Base-by-base conservation (phyloP, 2,113 vertebrate genomes). In the Lepisosteus oculatus region DNA sequence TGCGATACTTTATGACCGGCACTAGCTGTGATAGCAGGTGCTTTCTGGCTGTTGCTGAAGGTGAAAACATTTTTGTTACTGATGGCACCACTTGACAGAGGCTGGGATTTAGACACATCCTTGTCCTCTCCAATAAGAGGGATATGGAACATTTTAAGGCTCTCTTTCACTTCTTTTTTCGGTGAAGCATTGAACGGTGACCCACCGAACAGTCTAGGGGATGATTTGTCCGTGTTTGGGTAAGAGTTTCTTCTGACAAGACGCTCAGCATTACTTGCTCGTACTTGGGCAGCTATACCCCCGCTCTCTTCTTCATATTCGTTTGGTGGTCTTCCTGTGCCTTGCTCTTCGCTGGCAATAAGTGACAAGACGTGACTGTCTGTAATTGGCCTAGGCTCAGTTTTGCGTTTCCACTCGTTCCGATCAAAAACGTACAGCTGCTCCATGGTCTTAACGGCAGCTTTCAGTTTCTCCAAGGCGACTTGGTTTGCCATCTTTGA, bases 371-470 rank as follows among this genome's bases (percentile, higher is more conserved):
- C 91, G 0, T 96, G 95, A 81, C 96, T 96, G 81, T 93, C 95
- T 0, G 82, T 87, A 74, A 97, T 83, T 0, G 82, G 90, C 65
- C 82, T 76, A 0, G 92, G 88, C 59, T 95, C 84, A 0, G 83
- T 90, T 76, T 93, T 96, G 74, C 97, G 92, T 65, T 95, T 98
- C 97, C 97, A 99, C 68, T 98, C 95, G 0, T 95, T 92, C 47
- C 88, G 90, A 61, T 93, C 90, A 79, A 95, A 97, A 9, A 94
- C 94, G 44, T 98, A 99, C 0, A 97, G 90, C 71, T 98, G 94
- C 65, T 99, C 97, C 97, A 99, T 99, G 55, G 95, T 98, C 68
- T 95, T 91, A 68, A 99, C 97, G 0, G 97, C 97, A 0, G 97
- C 97, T 4, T 95, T 95, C 51, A 99, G 89, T 84, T 97, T 98